These are phyloP conservation scores for Campopleginae sp. DNA, from an alignment of 2,888 invertebrate species.

Conservation along the genomic window DNA sequence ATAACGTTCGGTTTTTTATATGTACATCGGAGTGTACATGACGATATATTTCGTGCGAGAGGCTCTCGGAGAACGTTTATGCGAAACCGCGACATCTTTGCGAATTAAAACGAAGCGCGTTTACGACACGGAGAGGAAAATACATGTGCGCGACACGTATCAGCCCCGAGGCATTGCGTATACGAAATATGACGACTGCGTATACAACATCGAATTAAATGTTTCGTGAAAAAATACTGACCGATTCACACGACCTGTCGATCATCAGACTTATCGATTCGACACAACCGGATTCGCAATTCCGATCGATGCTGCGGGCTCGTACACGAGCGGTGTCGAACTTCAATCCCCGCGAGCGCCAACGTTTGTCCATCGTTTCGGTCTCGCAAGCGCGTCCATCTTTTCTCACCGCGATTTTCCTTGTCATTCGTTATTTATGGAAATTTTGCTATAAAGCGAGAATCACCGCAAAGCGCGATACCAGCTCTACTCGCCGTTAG, in stretches of 20 bases:
- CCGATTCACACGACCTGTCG: constrained; percentile 40
- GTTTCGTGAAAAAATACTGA: constrained; percentile 44
- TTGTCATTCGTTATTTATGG: constrained; percentile 17
- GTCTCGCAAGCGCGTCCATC: constrained; percentile 35
- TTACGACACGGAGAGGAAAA: constrained; percentile 55
- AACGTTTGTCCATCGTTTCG: constrained; percentile 34
- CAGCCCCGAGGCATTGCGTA: neutral
- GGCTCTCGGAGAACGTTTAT: constrained; percentile 50
- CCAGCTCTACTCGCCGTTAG: constrained; percentile 13
- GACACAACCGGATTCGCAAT: constrained; percentile 59
- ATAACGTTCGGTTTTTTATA: constrained; percentile 30
- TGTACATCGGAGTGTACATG: constrained; percentile 8
- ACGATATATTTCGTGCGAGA: constrained; percentile 29
- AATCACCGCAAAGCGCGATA: constrained; percentile 8
- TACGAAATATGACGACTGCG: constrained; percentile 17
- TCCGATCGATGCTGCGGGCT: constrained; percentile 26
- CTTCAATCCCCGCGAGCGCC: constrained; percentile 13
- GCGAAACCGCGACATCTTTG: constrained; percentile 63
- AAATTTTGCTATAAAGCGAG: constrained; percentile 24
- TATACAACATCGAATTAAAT: constrained; percentile 21
- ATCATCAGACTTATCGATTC: constrained; percentile 56
- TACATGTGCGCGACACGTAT: constrained; percentile 12
- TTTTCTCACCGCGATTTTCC: neutral
- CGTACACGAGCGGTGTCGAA: constrained; percentile 19
- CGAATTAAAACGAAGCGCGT: constrained; percentile 63